Evolutionary conservation across 2,113 vertebrate genomes (phyloP).

Genomic region (Cyprinodon brontotheroides): DNA sequence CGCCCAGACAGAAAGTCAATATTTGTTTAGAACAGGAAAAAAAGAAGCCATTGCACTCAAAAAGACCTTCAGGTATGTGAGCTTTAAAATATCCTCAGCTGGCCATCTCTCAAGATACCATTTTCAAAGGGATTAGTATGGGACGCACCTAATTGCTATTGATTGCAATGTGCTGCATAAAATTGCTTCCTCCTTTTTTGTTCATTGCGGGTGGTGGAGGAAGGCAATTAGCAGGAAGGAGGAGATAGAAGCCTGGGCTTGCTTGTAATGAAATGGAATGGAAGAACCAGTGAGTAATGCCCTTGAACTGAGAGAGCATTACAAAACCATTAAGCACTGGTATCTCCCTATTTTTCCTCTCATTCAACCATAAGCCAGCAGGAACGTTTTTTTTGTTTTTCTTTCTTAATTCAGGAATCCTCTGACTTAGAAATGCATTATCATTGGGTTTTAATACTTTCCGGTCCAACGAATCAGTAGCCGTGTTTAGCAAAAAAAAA

Average conservation of each 20-base stretch:
- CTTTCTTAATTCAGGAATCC: constrained; percentile 23
- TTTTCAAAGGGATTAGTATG: constrained; percentile 92
- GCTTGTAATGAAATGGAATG: constrained; percentile 88
- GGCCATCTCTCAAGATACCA: constrained; percentile 79
- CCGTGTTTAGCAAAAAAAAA: background rate
- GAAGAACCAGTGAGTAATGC: constrained; percentile 76
- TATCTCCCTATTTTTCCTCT: constrained; percentile 22
- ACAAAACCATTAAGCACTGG: constrained; percentile 33
- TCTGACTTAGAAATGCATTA: constrained; percentile 9
- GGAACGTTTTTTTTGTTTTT: constrained; percentile 3
- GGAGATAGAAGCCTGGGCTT: constrained; percentile 75
- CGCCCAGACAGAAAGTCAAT: constrained; percentile 41
- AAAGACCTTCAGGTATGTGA: constrained; percentile 49
- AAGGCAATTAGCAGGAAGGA: constrained; percentile 87
- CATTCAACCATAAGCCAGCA: background rate
- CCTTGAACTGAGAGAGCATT: constrained; percentile 61
- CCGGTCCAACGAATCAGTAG: background rate
- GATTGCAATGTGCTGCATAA: constrained; percentile 93
- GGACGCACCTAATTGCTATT: constrained; percentile 95
- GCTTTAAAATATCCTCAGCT: constrained; percentile 58
- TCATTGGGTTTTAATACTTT: background rate
- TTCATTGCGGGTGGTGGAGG: constrained; percentile 83
- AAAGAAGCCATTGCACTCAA: constrained; percentile 38
- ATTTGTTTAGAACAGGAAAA: constrained; percentile 44
- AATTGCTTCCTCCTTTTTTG: constrained; percentile 87